Evolutionary conservation across 1,140 invertebrate genomes (phyloP), one percentile per base, ranked within the genome.

Genomic region (Atta texana): DNA sequence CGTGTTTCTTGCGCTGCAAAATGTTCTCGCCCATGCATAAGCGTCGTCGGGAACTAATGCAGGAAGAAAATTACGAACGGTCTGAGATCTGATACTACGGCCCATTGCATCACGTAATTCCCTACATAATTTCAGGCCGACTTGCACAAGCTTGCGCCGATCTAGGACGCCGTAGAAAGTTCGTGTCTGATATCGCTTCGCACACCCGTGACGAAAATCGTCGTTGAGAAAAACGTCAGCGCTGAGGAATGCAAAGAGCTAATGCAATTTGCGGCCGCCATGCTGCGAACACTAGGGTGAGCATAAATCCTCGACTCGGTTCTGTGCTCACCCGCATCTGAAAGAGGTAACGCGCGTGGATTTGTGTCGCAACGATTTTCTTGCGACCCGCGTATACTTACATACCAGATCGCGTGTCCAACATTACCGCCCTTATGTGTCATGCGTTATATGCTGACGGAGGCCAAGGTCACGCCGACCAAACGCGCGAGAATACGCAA

Each of bases 281-380:
- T 71, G 53, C 28, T 63, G 21, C 28, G 21, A 63, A 39, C 28
- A 16, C 64, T 49, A 7, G 21, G 39, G 49, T 21, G 85, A 24
- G 61, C 24, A 85, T 89, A 77, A 78, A 87, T 89, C 81, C 63
- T 64, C 10, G n/a, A 12, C 28, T 3, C 24, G 39, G 28, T 24
- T 34, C 28, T n/a, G 21, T 16, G 16, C n/a, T 59, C 34, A 10
- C 39, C 21, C 16, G 14, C 12, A 16, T 21, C 7, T 31, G 24
- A 28, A 18, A 21, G 81, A 81, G 57, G 76, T 68, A 90, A 90
- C 89, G 80, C 34, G 34, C 31, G 51, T 71, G 72, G 39, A 21
- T 87, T 87, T 81, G 85, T 90, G 89, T 89, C 89, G 89, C 88
- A 87, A 57, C 78, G 75, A 90, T 90, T 90, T 90, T 82, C 89